Evolutionary conservation across 2,113 vertebrate species (phyloP), one percentile per base, ranked within the genome.

Genomic region (Leucopternis melanops): DNA sequence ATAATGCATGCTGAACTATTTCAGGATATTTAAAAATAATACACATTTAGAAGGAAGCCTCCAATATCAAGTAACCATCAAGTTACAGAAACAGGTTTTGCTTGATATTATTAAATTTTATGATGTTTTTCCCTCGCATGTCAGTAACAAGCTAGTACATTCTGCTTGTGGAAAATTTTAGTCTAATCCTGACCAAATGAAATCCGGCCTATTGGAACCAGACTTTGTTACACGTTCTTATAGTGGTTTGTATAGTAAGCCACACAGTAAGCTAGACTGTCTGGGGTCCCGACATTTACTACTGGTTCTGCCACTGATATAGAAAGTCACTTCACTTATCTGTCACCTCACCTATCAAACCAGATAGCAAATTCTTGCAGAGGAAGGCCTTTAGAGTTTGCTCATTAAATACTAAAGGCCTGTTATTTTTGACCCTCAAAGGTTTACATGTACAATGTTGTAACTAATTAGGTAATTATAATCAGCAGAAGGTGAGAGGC

Each of bases 241-340:
- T 27, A 27, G 63, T 34, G 26, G 3, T 70, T 42, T 44, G 11
- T 65, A 3, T 34, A 21, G 14, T 15, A 55, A 71, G 57, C 3
- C 34, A 29, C 21, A 22, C 0, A 0, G 17, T 32, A n/a, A 75
- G 6, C 61, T 65, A 8, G 2, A 0, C 62, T 84, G 13, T 13
- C 29, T 80, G 67, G 29, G 17, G 10, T 54, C 55, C 36, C n/a
- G 38, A 0, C 11, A 7, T 54, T 85, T 32, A 5, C 16, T 85
- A 8, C 32, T n/a, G 31, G 8, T 44, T 87, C 49, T 93, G 81
- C 45, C 15, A 5, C 12, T 59, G 47, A 49, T 42, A 34, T 78
- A 38, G 23, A 34, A 52, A 52, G 19, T 62, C 50, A 9, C 21
- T 71, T 67, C 52, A 10, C 19, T 49, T 59, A 13, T 75, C 57